phyloP scores from a whole-genome alignment of 2,113 vertebrate species.

The Pollimyrus isidori region DNA sequence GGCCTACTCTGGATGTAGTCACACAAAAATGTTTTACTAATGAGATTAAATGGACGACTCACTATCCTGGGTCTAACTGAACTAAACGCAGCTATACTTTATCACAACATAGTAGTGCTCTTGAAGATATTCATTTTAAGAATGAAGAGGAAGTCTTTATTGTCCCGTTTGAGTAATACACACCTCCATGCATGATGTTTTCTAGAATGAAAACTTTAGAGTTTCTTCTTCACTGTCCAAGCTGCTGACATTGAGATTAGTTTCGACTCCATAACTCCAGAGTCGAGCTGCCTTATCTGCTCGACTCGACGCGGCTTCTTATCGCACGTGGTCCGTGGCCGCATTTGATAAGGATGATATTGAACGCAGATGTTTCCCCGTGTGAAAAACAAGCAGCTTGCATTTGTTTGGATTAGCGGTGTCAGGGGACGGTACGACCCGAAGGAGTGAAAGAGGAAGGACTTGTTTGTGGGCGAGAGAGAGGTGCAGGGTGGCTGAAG shows the following conservation, averaged over 20 bases:
- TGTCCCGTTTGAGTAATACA: background rate
- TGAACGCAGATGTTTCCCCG: background rate
- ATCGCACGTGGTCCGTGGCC: background rate
- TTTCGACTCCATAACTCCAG: background rate
- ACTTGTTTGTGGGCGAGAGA: background rate
- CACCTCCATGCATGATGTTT: background rate
- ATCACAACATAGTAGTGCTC: background rate
- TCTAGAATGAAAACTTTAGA: background rate
- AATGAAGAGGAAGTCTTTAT: background rate
- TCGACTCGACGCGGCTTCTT: background rate
- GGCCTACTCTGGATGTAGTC: background rate
- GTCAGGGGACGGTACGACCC: background rate
- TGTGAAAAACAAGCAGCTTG: background rate
- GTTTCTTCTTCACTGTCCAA: background rate
- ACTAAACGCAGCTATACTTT: background rate
- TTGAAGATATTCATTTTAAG: background rate
- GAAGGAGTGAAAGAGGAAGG: background rate
- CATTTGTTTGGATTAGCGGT: background rate
- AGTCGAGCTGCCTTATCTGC: background rate
- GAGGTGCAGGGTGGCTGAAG: background rate
- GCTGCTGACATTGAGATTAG: background rate
- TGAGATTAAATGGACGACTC: constrained; percentile 1
- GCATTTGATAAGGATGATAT: background rate
- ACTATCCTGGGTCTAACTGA: constrained; percentile 3
- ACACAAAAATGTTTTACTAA: background rate